Conservation (phyloP, 1,140 invertebrate genomes). For the Rhagoletis zephyria region DNA sequence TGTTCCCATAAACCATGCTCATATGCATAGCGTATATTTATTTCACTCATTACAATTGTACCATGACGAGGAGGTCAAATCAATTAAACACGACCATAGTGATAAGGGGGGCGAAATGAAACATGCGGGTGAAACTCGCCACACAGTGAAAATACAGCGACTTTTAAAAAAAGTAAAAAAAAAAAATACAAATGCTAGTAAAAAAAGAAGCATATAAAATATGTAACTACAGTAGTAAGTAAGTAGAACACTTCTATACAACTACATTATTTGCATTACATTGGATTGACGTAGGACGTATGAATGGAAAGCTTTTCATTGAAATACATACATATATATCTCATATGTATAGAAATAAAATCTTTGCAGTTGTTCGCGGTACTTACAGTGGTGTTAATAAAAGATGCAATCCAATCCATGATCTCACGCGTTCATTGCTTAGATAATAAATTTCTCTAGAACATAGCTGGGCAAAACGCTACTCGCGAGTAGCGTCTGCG, state of each 20-base stretch:
- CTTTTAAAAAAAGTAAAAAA: background rate
- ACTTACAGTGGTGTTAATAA: too few relatives aligned
- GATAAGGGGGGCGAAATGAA: conserved; percentile 6
- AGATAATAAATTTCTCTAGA: too few relatives aligned
- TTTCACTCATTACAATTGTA: conserved; percentile 17
- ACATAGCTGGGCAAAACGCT: too few relatives aligned
- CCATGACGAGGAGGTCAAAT: conserved; percentile 41
- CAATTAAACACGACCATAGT: background rate
- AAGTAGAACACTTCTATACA: background rate
- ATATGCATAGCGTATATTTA: background rate
- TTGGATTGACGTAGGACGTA: background rate
- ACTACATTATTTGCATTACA: background rate
- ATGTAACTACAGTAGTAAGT: background rate
- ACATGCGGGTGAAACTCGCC: background rate
- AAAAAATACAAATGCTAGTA: background rate
- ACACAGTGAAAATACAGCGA: background rate
- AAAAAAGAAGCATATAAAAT: background rate
- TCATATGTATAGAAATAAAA: too few relatives aligned
- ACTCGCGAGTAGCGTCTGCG: too few relatives aligned
- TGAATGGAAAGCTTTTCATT: conserved; percentile 5
- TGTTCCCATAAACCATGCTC: background rate
- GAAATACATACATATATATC: background rate
- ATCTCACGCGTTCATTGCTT: too few relatives aligned
- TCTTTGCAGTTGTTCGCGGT: too few relatives aligned
- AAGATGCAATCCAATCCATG: too few relatives aligned